Conservation (phyloP, 2,113 vertebrate genomes). For the Leuciscus idus region DNA sequence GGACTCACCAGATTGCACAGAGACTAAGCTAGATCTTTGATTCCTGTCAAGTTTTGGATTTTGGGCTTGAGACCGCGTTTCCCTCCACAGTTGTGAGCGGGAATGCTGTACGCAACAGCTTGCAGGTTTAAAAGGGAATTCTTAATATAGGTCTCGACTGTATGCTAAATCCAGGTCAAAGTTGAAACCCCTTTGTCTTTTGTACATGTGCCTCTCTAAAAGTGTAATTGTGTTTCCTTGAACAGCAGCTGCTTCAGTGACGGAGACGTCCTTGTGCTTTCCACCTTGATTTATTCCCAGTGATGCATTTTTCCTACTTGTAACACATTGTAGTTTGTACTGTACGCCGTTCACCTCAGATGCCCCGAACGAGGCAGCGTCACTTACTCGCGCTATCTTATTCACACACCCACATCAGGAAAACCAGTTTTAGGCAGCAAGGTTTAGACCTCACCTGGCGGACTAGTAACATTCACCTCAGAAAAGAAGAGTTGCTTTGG, state of each 20-base stretch:
- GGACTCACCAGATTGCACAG: conserved; percentile 26
- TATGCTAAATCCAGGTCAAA: conserved; percentile 20
- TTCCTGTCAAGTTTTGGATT: neutral
- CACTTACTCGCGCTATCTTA: conserved; percentile 5
- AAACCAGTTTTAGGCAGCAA: conserved; percentile 39
- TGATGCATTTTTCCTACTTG: conserved; percentile 7
- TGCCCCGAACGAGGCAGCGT: conserved; percentile 39
- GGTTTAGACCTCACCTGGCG: conserved; percentile 43
- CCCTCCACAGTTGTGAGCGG: neutral
- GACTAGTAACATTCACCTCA: conserved; percentile 40
- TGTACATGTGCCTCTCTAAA: neutral
- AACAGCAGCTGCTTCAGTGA: conserved; percentile 5
- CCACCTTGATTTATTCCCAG: neutral
- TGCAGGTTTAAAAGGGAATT: neutral
- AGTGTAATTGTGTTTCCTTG: conserved; percentile 28
- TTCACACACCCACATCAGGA: conserved; percentile 44
- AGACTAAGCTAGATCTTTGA: conserved; percentile 24
- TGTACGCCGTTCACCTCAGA: conserved; percentile 52
- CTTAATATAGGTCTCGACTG: conserved; percentile 47
- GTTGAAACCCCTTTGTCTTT: conserved; percentile 30
- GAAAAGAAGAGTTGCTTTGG: conserved; percentile 23
- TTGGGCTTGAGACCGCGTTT: neutral
- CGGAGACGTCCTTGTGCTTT: neutral
- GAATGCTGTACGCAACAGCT: neutral
- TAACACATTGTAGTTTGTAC: conserved; percentile 33